A percentile compares a stretch with the other conserved stretches of the same genome.
phyloP scores from a whole-genome alignment of 2,113 vertebrate genomes.

The Eupsittula cactorum region DNA sequence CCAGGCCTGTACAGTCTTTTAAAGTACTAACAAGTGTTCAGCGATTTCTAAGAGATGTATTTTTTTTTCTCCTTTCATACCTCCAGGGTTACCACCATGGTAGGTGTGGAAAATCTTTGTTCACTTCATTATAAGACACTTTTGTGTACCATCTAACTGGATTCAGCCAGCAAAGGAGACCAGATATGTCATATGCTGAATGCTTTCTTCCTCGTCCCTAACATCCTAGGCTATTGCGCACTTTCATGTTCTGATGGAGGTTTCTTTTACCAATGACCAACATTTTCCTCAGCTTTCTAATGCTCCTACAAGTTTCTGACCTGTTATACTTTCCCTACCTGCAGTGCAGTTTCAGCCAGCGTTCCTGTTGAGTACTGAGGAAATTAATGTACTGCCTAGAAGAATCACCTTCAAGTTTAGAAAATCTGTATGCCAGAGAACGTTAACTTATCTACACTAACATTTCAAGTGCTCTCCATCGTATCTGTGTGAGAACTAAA shows the following conservation, averaged over 20 bases:
- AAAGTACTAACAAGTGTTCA: conserved; percentile 72
- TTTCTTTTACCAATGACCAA: conserved; percentile 61
- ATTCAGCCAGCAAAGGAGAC: conserved; percentile 59
- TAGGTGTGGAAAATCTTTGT: conserved; percentile 71
- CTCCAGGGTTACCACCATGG: conserved; percentile 63
- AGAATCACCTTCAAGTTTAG: background rate
- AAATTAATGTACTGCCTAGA: background rate
- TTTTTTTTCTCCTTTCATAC: conserved; percentile 51
- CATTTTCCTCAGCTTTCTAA: conserved; percentile 41
- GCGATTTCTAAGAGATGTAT: conserved; percentile 56
- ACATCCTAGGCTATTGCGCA: conserved; percentile 35
- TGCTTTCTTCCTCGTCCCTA: conserved; percentile 31
- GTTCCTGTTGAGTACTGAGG: background rate
- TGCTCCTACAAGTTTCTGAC: conserved; percentile 41
- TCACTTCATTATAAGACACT: conserved; percentile 69
- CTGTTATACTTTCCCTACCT: conserved; percentile 46
- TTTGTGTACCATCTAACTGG: conserved; percentile 63
- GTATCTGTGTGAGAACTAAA: background rate
- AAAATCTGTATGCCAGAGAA: background rate
- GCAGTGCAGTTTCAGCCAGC: background rate
- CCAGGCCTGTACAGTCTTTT: conserved; percentile 49
- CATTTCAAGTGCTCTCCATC: background rate
- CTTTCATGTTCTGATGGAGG: conserved; percentile 64
- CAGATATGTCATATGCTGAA: conserved; percentile 41
- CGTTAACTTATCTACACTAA: background rate